phyloP scores from a whole-genome alignment of 2,888 invertebrate genomes.

The Leptopilina syphax region DNA sequence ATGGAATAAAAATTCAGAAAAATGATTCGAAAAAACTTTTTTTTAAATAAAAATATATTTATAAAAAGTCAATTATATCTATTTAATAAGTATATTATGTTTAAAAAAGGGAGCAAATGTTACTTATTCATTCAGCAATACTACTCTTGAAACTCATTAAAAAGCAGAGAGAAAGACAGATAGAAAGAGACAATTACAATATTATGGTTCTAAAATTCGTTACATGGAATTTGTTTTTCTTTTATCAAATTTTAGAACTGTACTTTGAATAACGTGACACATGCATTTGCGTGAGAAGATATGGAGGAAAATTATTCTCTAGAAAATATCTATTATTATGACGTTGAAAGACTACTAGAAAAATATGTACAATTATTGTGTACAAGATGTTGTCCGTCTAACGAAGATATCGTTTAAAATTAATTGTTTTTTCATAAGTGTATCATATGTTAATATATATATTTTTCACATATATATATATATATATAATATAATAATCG shows the following conservation, averaged over 20 bases:
- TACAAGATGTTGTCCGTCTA: neutral
- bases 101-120: no score
- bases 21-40: no score
- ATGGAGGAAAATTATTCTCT: slow-evolving; percentile 18
- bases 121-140: neutral
- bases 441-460: neutral
- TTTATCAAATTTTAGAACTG: slow-evolving; percentile 8
- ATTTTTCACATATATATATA: no score
- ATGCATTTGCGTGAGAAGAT: slow-evolving; percentile 9
- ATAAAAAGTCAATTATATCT: no score
- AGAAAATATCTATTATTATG: slow-evolving; percentile 7
- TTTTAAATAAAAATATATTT: no score
- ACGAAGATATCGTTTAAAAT: slow-evolving; percentile 23
- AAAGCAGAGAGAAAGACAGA: neutral
- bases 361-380: slow-evolving; percentile 28
- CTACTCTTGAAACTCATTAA: neutral
- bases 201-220: neutral
- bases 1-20: no score
- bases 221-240: neutral
- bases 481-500: neutral
- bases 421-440: slow-evolving; percentile 1
- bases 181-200: slow-evolving; percentile 1
- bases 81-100: no score
- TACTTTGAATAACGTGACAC: neutral
- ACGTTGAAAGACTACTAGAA: slow-evolving; percentile 6